Evolutionary conservation across 2,797 vertebrate genomes (phyloP), one percentile per base, ranked within the genome.

Genomic region (Pipistrellus pygmaeus): DNA sequence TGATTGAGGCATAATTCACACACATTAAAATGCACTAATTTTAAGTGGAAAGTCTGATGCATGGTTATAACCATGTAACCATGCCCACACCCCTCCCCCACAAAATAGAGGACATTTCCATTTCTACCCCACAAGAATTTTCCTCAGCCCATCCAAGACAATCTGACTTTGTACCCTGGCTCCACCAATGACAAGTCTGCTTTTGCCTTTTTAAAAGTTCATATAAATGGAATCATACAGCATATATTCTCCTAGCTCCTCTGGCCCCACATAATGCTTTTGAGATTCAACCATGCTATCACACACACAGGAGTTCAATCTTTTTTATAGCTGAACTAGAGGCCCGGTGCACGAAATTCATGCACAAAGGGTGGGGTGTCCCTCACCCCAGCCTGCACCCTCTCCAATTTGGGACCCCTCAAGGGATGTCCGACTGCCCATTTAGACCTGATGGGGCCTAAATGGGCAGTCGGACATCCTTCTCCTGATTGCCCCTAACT

Each of bases 151-250:
- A 55, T 25, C 72, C 30, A 25, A 60, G 35, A 55, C 10, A 23
- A 41, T 82, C 80, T 91, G 69, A 32, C 64, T 82, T 83, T 27
- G 57, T 35, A 17, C 9, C 5, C 30, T 21, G 46, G 18, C 53
- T 32, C 20, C 32, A 80, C 53, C 66, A 66, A 30, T 75, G 53
- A 78, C 51, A 44, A 25, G 38, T 64, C 27, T 90, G 41, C 64
- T 92, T 80, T 62, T 81, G 32, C 51, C 5, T 62, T 69, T 80
- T 69, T 57, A 57, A 53, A 51, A 87, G 94, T 90, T 92, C 23
- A n/a, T 21, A 32, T 64, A 64, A 80, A 60, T 75, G 41, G 64
- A 66, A 30, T 72, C 68, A 38, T 1, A 44, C 2, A 9, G 17
- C 38, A 30, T 8, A 41, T 32, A 38, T 4, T 75, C 20, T 78